Evolutionary conservation across 2,113 vertebrate genomes (phyloP).

Genomic region (Sorex fumeus): DNA sequence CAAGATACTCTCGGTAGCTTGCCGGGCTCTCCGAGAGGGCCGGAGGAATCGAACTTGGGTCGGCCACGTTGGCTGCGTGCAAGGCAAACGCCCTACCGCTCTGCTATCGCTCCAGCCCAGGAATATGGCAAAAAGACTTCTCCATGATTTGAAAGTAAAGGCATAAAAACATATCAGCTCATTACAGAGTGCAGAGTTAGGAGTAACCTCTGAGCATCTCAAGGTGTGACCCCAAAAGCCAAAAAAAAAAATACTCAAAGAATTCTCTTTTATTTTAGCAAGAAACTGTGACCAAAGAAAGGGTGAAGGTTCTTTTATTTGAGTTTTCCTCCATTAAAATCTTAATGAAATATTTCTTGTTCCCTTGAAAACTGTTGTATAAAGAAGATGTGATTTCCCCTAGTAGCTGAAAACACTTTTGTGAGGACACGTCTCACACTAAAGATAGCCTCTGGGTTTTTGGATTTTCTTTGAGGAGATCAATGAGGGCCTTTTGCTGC

Average conservation of each 20-base stretch:
- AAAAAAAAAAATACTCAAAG: too few species aligned
- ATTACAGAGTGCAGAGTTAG: too few species aligned
- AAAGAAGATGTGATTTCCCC: slow-evolving; percentile 59
- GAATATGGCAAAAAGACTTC: too few species aligned
- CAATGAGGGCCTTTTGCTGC: slow-evolving; percentile 64
- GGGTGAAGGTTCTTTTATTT: background rate
- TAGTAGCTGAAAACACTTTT: slow-evolving; percentile 29
- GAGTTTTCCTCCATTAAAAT: background rate
- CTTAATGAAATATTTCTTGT: slow-evolving; percentile 51
- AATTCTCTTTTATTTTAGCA: slow-evolving; percentile 41
- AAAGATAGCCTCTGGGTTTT: slow-evolving; percentile 73
- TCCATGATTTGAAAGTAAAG: background rate
- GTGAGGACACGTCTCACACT: slow-evolving; percentile 7
- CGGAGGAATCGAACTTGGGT: too few species aligned
- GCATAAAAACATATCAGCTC: background rate
- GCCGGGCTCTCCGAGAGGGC: too few species aligned
- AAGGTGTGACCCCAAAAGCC: too few species aligned
- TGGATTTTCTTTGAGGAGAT: slow-evolving; percentile 66
- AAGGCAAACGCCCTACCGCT: too few species aligned
- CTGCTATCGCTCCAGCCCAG: too few species aligned
- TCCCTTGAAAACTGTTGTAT: slow-evolving; percentile 31
- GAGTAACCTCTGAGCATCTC: too few species aligned
- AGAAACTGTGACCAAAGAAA: background rate
- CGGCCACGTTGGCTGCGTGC: too few species aligned
- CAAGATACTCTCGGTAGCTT: too few species aligned